These are phyloP conservation scores for Aythya fuligula DNA, from an alignment of 2,797 vertebrate species.

Conservation along the genomic window DNA sequence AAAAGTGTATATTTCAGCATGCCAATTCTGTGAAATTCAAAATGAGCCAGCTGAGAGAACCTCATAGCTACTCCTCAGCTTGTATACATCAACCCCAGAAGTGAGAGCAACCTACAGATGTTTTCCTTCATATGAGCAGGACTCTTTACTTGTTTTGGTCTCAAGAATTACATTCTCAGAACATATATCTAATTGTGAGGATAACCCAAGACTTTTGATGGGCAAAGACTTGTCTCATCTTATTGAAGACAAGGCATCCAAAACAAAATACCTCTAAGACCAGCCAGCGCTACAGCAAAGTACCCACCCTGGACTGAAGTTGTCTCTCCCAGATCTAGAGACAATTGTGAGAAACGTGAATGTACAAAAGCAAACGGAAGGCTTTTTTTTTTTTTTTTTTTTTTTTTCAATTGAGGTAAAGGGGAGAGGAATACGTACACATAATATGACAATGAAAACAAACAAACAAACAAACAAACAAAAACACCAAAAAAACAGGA, in stretches of 20 bases:
- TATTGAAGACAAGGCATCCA: not conserved
- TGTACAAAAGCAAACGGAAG: not conserved
- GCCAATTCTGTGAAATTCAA: not conserved
- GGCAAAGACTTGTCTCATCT: not conserved
- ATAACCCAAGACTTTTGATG: not conserved
- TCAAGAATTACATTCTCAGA: not conserved
- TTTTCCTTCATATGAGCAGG: not conserved
- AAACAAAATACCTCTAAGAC: not conserved
- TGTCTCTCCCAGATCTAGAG: not conserved
- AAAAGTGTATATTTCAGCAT: not conserved
- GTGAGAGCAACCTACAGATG: not conserved
- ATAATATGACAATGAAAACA: not conserved
- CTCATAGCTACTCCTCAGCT: not conserved
- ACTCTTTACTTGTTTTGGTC: not conserved
- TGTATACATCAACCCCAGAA: not conserved
- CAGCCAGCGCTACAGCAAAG: not conserved
- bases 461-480: not conserved
- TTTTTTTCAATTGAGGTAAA: not conserved
- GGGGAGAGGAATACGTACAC: accelerated
- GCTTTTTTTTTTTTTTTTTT: not conserved
- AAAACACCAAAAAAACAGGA: not conserved
- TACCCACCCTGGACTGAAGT: not conserved
- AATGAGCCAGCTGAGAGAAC: not conserved
- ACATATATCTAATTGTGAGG: not conserved
- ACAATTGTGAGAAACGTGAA: not conserved